Evolutionary conservation across 1,140 invertebrate species (phyloP).

Genomic region (Danaus melanippus): DNA sequence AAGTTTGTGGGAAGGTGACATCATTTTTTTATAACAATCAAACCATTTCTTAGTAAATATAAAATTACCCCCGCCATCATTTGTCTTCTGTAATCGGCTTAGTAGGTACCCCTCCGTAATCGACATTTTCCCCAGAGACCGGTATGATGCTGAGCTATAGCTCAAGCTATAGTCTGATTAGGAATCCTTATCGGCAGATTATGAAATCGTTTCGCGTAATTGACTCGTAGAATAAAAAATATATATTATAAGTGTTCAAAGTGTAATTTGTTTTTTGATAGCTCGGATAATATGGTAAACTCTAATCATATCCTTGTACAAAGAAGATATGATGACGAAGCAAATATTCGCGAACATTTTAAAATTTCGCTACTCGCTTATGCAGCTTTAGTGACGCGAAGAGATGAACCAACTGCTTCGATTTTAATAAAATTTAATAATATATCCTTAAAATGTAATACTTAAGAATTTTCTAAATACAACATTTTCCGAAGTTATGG

Average conservation of each 20-base stretch:
- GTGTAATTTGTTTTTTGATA: slow-evolving; percentile 15
- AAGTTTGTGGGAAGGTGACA: no score
- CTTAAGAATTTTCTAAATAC: no score
- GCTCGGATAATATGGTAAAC: slow-evolving; percentile 52
- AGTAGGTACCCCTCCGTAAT: slow-evolving; percentile 43
- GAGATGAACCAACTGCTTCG: no score
- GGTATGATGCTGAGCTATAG: slow-evolving; percentile 36
- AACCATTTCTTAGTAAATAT: slow-evolving; percentile 64
- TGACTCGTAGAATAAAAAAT: slow-evolving; percentile 54
- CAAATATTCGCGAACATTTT: slow-evolving; percentile 61
- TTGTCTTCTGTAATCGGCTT: slow-evolving; percentile 68
- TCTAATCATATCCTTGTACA: slow-evolving; percentile 62
- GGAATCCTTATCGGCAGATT: slow-evolving; percentile 64
- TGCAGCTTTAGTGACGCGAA: slow-evolving; percentile 41
- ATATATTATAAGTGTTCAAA: slow-evolving; percentile 22
- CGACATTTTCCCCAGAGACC: slow-evolving; percentile 41
- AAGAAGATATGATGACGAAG: slow-evolving; percentile 64
- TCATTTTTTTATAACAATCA: no score
- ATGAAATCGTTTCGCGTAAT: slow-evolving; percentile 65
- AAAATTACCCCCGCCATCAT: slow-evolving; percentile 49
- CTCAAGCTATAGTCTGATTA: slow-evolving; percentile 56
- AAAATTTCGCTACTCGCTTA: slow-evolving; percentile 66
- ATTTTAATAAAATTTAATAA: no score
- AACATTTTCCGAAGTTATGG: no score
- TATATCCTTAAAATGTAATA: no score